These are phyloP conservation scores for Mesoclemmys tuberculata DNA, from an alignment of 2,113 vertebrate genomes.

Conservation along the genomic window DNA sequence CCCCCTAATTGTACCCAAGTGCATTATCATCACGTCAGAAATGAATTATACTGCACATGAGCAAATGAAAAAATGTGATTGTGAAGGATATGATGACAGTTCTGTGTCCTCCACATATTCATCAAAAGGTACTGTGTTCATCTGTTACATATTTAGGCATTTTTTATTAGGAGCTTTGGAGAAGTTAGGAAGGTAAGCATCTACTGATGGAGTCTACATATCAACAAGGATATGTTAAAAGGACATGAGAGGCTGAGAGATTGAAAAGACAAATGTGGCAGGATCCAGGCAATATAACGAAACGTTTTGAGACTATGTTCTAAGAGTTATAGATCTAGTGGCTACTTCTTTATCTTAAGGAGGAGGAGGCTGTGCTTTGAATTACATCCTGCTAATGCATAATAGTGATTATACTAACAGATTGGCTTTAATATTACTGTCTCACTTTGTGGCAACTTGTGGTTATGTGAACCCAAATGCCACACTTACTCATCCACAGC, in stretches of 20 bases:
- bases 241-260: not conserved
- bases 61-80: slow-evolving; percentile 35
- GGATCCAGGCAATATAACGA: not conserved
- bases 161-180: slow-evolving; percentile 45
- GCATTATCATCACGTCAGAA: slow-evolving; percentile 44
- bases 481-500: not conserved
- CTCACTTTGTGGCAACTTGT: not conserved
- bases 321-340: not conserved
- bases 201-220: not conserved
- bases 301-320: not conserved
- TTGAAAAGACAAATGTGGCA: not conserved
- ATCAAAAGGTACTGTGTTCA: slow-evolving; percentile 46
- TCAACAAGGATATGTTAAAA: slow-evolving; percentile 51
- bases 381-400: not conserved
- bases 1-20: slow-evolving; percentile 8
- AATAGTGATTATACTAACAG: not conserved
- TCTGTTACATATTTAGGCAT: slow-evolving; percentile 27
- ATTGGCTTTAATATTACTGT: slow-evolving; percentile 26
- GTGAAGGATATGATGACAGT: not conserved
- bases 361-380: not conserved
- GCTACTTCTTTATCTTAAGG: not conserved
- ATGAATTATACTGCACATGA: slow-evolving; percentile 32
- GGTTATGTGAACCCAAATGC: not conserved
- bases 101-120: not conserved
- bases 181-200: slow-evolving; percentile 14